phyloP scores from a whole-genome alignment of 2,888 invertebrate species.

The Deilephila elpenor region DNA sequence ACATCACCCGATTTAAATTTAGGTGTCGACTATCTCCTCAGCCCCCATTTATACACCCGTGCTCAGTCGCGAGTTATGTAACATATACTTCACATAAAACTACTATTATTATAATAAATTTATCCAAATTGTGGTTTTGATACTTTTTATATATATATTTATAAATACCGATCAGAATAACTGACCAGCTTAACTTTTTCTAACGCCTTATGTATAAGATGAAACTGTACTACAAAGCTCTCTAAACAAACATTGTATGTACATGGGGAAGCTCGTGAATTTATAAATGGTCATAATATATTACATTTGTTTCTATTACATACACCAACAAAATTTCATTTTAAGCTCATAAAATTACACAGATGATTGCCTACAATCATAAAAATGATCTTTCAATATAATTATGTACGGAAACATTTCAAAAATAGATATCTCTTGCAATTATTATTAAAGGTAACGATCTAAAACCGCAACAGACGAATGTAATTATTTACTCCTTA shows the following conservation, averaged over 20 bases:
- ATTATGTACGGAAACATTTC: conserved; percentile 18
- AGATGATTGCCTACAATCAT: conserved; percentile 1
- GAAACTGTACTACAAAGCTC: conserved; percentile 31
- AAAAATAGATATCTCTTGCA: conserved; percentile 14
- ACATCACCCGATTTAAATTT: conserved; percentile 4
- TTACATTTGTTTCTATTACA: conserved; percentile 16
- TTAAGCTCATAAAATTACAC: conserved; percentile 22
- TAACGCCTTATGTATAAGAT: conserved; percentile 14
- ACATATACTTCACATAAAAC: not conserved
- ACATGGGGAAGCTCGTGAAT: conserved; percentile 35
- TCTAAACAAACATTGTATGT: conserved; percentile 35
- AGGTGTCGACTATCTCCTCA: not conserved
- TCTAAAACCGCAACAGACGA: conserved; percentile 20
- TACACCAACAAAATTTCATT: conserved; percentile 25
- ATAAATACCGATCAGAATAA: conserved; percentile 21
- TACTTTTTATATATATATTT: conserved; percentile 15
- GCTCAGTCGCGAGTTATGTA: conserved; percentile 20
- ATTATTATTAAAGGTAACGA: conserved; percentile 16
- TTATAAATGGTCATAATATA: conserved; percentile 23
- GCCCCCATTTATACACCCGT: conserved; percentile 16
- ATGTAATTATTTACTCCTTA: conserved; percentile 7
- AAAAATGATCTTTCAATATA: conserved; percentile 6
- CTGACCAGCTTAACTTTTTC: conserved; percentile 5
- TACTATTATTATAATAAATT: conserved; percentile 21
- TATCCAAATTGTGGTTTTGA: conserved; percentile 11